Percentiles rank a stretch among this genome's conserved stretches.
phyloP scores from a whole-genome alignment of 2,113 vertebrate species.

The Cynoglossus semilaevis region DNA sequence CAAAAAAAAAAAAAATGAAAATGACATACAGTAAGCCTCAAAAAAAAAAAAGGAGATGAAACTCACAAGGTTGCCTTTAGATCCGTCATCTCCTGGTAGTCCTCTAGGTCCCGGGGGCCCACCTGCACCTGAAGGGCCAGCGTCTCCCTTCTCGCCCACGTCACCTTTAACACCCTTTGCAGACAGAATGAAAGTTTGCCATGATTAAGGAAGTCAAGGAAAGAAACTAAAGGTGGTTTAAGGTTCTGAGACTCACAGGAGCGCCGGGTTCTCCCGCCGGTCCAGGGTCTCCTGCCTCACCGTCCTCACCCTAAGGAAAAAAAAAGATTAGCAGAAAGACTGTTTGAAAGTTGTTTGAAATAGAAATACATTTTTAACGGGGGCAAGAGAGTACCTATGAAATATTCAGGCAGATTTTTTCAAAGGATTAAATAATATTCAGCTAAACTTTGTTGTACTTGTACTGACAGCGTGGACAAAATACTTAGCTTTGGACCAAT shows the following conservation, averaged over 20 bases:
- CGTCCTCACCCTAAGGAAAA: constrained; percentile 84
- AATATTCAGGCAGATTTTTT: too few relatives aligned
- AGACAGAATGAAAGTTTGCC: constrained; percentile 4
- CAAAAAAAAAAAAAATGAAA: constrained; percentile 14
- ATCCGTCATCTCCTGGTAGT: constrained; percentile 85
- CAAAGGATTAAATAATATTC: too few relatives aligned
- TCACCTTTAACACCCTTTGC: constrained; percentile 85
- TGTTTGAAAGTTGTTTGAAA: too few relatives aligned
- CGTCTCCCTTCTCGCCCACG: constrained; percentile 87
- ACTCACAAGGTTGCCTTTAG: constrained; percentile 86
- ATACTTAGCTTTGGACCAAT: too few relatives aligned
- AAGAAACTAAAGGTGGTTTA: background rate
- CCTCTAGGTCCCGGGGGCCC: constrained; percentile 87
- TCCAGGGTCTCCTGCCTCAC: constrained; percentile 85
- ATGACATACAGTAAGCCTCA: constrained; percentile 23
- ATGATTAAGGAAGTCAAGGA: constrained; percentile 2
- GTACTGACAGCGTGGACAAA: too few relatives aligned
- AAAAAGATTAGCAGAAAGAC: constrained; percentile 1
- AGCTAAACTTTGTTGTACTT: too few relatives aligned
- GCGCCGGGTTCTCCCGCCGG: constrained; percentile 75
- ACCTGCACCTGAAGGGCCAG: constrained; percentile 81
- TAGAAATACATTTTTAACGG: too few relatives aligned
- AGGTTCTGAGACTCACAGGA: constrained; percentile 75
- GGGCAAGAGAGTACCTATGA: too few relatives aligned
- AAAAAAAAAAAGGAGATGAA: constrained; percentile 1